Percentiles rank a stretch among this genome's conserved stretches.
These are phyloP conservation scores for Zeuzera pyrina DNA, from an alignment of 2,888 invertebrate genomes.

Conservation along the genomic window DNA sequence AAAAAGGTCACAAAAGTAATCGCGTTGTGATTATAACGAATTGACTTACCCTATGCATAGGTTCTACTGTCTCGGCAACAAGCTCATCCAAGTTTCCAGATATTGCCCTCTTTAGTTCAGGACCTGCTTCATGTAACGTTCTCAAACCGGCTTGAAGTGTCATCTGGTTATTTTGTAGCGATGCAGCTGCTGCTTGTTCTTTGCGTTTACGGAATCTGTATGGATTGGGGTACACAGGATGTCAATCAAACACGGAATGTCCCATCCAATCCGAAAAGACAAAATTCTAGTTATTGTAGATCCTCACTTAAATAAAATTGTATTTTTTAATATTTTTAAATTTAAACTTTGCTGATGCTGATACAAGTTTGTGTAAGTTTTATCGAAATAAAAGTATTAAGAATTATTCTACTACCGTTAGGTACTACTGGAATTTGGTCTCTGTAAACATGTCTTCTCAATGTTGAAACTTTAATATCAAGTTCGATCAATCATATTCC, in stretches of 20 bases:
- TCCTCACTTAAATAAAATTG: no score
- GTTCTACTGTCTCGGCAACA: conserved; percentile 92
- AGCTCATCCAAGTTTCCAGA: conserved; percentile 97
- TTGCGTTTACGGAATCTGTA: conserved; percentile 96
- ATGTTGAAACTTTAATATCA: conserved; percentile 22
- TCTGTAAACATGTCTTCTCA: conserved; percentile 40
- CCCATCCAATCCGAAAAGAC: no score
- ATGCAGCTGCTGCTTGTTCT: conserved; percentile 79
- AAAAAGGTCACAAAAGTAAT: no score
- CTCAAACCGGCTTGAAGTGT: conserved; percentile 96
- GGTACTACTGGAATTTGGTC: conserved; percentile 7
- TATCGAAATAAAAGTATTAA: no score
- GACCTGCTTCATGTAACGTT: conserved; percentile 97
- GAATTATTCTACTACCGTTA: no score
- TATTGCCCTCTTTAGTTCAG: conserved; percentile 97
- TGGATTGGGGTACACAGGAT: no score
- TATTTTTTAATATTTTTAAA: no score
- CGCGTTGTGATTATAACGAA: not conserved
- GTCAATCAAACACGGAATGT: no score
- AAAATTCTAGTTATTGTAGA: no score
- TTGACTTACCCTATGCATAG: conserved; percentile 93
- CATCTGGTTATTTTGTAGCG: conserved; percentile 77
- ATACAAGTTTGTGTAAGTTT: no score
- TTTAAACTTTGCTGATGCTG: no score
- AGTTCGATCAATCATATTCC: conserved; percentile 13